Percentiles rank a stretch among this genome's conserved stretches.
Evolutionary conservation across 2,888 invertebrate genomes (phyloP).

Genomic region (Acanthacorydalis orientalis): DNA sequence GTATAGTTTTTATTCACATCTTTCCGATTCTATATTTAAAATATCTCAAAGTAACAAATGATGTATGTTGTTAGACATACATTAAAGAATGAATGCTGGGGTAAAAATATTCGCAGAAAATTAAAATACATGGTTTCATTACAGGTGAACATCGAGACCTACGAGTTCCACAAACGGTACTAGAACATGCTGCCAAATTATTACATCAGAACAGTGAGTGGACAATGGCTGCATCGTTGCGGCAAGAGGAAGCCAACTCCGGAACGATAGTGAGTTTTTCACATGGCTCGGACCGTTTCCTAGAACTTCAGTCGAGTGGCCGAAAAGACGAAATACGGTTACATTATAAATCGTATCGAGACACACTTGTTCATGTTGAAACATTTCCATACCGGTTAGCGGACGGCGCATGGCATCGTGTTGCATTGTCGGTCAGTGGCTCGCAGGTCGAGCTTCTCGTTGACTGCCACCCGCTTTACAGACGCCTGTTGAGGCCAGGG

Average conservation of each 20-base stretch:
- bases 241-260: conserved; percentile 66
- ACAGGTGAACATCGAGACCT: conserved; percentile 58
- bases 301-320: conserved; percentile 84
- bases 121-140: conserved; percentile 7
- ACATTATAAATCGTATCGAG: conserved; percentile 53
- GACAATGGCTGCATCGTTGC: conserved; percentile 59
- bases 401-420: conserved; percentile 75
- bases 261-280: conserved; percentile 73
- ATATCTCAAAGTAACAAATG: not conserved
- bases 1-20: too few relatives aligned
- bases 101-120: not conserved
- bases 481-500: conserved; percentile 53
- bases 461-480: conserved; percentile 75
- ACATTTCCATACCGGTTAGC: conserved; percentile 76
- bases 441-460: conserved; percentile 69
- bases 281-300: conserved; percentile 60
- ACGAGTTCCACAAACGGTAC: conserved; percentile 49
- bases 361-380: conserved; percentile 54
- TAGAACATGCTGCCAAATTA: conserved; percentile 49
- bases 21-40: too few relatives aligned
- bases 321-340: conserved; percentile 72
- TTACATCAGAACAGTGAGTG: conserved; percentile 60
- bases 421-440: conserved; percentile 71
- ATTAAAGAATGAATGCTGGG: not conserved
- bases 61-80: too few relatives aligned